Percentiles rank a stretch among this genome's conserved stretches.
Conservation (phyloP, 92 coral and sea anemone genomes). For the Zoanthus solanderi region DNA sequence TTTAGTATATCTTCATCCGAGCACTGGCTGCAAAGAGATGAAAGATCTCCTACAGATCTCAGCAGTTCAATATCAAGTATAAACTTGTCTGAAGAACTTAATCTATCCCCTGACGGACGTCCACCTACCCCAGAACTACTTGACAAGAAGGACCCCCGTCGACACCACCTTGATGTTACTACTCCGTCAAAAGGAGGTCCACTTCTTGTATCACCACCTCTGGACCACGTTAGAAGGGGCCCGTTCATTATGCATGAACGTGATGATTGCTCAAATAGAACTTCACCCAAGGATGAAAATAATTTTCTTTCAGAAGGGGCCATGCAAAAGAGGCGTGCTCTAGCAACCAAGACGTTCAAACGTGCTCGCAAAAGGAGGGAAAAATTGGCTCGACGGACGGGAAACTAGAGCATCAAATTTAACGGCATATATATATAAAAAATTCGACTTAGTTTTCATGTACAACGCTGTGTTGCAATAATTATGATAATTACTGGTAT, state of each 20-base stretch:
- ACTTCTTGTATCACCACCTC: constrained; percentile 44
- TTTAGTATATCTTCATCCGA: constrained; percentile 7
- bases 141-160: constrained; percentile 33
- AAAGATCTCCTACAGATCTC: not conserved
- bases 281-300: constrained; percentile 30
- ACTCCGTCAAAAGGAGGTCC: constrained; percentile 34
- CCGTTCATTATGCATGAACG: constrained; percentile 3
- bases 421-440: too few species aligned
- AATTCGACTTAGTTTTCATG: too few species aligned
- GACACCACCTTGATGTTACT: constrained; percentile 33
- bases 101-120: constrained; percentile 34
- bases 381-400: constrained; percentile 2
- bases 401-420: not conserved
- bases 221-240: constrained; percentile 47
- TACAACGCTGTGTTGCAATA: too few species aligned
- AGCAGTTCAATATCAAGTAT: constrained; percentile 35
- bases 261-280: constrained; percentile 29
- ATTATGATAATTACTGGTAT: too few species aligned
- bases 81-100: constrained; percentile 12
- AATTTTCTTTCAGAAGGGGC: constrained; percentile 58
- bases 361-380: constrained; percentile 64
- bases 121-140: constrained; percentile 38
- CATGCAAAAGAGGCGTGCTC: constrained; percentile 65
- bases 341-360: constrained; percentile 61
- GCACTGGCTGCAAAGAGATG: not conserved